Evolutionary conservation across 2,113 vertebrate species (phyloP).

Genomic region (Triplophysa rosa): DNA sequence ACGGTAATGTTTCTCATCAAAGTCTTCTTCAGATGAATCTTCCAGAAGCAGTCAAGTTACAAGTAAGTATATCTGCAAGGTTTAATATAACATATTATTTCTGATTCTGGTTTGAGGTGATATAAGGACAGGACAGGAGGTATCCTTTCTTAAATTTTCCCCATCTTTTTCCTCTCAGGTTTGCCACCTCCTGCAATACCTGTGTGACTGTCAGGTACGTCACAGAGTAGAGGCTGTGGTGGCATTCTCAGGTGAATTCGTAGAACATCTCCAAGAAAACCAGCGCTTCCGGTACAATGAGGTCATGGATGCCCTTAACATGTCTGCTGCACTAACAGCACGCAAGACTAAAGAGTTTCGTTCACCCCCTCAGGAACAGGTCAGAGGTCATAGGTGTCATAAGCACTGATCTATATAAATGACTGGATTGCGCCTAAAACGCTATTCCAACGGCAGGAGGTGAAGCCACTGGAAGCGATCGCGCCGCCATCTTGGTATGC

Average conservation of each 20-base stretch:
- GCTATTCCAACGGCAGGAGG: too few species aligned
- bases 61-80: constrained; percentile 70
- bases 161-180: constrained; percentile 73
- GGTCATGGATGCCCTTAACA: constrained; percentile 94
- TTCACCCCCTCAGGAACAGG: constrained; percentile 94
- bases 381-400: constrained; percentile 55
- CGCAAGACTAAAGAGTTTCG: constrained; percentile 94
- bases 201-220: constrained; percentile 92
- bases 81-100: background rate
- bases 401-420: too few species aligned
- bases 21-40: constrained; percentile 93
- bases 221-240: constrained; percentile 93
- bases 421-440: too few species aligned
- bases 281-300: constrained; percentile 92
- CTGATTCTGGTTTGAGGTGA: too few species aligned
- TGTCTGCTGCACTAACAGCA: constrained; percentile 94
- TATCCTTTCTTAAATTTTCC: background rate
- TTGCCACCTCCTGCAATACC: constrained; percentile 89
- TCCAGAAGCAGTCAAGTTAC: constrained; percentile 90
- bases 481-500: too few species aligned
- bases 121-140: too few species aligned
- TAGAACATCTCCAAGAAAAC: constrained; percentile 88
- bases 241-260: constrained; percentile 87
- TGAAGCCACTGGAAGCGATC: too few species aligned
- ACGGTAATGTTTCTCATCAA: constrained; percentile 68